phyloP scores from a whole-genome alignment of 2,888 invertebrate species.

The Aplocera efformata region DNA sequence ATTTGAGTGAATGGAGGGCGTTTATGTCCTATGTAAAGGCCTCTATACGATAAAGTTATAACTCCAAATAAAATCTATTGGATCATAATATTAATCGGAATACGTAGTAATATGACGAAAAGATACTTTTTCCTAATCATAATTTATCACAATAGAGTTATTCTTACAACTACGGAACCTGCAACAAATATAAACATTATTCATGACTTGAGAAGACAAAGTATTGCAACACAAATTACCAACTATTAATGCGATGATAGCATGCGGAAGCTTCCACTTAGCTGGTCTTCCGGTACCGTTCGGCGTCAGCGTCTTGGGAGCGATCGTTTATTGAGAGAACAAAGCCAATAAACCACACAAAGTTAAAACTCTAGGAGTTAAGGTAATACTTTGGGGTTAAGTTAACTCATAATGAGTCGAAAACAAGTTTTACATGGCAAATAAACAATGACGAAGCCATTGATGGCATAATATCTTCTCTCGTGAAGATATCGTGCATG shows the following conservation, averaged over 20 bases:
- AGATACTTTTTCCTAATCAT: no score
- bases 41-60: no score
- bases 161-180: conserved; percentile 1
- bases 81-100: no score
- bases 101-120: no score
- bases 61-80: no score
- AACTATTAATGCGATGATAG: conserved; percentile 25
- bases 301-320: conserved; percentile 31
- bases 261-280: conserved; percentile 39
- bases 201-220: conserved; percentile 4
- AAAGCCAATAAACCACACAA: conserved; percentile 5
- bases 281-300: conserved; percentile 37
- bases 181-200: conserved; percentile 7
- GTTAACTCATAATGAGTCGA: background rate
- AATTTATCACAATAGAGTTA: background rate
- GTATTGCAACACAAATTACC: conserved; percentile 22
- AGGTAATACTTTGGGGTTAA: conserved; percentile 1
- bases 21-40: no score
- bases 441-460: no score
- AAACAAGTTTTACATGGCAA: no score
- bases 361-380: no score
- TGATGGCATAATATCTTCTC: no score
- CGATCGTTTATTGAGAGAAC: conserved; percentile 13
- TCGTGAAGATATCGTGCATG: no score
- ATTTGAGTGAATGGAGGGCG: no score